These are phyloP conservation scores for Pangasius djambal DNA, from an alignment of 2,797 vertebrate species.

Conservation along the genomic window DNA sequence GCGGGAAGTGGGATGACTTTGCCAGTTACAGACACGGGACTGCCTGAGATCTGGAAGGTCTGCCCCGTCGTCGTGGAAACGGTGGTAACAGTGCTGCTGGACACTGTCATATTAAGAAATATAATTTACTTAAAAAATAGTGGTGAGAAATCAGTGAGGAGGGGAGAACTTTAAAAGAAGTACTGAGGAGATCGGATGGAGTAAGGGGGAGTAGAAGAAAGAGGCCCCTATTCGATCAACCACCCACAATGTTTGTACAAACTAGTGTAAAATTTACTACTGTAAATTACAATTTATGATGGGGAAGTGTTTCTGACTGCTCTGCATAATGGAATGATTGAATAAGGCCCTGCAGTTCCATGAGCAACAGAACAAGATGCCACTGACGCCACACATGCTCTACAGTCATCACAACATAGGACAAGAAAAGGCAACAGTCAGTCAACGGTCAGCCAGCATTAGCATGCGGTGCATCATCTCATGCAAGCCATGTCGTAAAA, in stretches of 20 bases:
- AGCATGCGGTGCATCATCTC: constrained; percentile 26
- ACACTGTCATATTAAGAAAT: constrained; percentile 67
- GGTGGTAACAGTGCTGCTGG: constrained; percentile 83
- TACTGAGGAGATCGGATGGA: neutral
- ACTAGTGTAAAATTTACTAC: neutral
- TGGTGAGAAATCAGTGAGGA: neutral
- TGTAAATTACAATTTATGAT: neutral
- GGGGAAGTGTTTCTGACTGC: neutral
- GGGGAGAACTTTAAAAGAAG: neutral
- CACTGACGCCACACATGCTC: constrained; percentile 2
- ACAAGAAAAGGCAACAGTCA: constrained; percentile 21
- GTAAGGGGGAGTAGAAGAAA: neutral
- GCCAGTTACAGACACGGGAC: constrained; percentile 87
- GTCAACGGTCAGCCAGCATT: constrained; percentile 13
- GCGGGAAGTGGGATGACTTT: constrained; percentile 95
- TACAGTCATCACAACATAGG: constrained; percentile 16
- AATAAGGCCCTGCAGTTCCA: constrained; percentile 14
- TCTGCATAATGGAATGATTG: constrained; percentile 10
- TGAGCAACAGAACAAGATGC: constrained; percentile 1
- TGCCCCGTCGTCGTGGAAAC: constrained; percentile 89
- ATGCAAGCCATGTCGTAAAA: constrained; percentile 29
- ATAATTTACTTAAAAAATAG: neutral
- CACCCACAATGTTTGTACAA: neutral
- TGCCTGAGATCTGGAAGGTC: constrained; percentile 96
- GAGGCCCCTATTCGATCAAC: constrained; percentile 24